phyloP scores from a whole-genome alignment of 2,797 vertebrate species.

The Crax fasciolata region DNA sequence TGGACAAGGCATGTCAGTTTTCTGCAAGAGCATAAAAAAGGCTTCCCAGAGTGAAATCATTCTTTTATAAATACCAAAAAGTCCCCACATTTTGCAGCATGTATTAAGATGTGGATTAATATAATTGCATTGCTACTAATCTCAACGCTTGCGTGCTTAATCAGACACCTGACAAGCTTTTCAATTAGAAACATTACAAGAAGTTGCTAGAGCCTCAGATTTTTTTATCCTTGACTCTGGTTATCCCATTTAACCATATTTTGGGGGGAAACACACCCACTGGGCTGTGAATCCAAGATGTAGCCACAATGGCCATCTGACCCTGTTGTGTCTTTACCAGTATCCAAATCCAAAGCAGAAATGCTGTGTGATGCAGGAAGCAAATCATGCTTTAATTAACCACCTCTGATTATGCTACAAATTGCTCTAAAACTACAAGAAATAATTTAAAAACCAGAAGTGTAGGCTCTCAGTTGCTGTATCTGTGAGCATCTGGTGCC shows the following conservation, averaged over 20 bases:
- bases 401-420: not conserved
- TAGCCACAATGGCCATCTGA: not conserved
- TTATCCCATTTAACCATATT: not conserved
- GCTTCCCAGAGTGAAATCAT: not conserved
- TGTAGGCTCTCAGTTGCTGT: not conserved
- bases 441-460: conserved; percentile 4
- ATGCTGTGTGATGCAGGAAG: not conserved
- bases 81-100: not conserved
- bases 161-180: not conserved
- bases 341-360: not conserved
- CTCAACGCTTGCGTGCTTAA: not conserved
- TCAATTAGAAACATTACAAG: not conserved
- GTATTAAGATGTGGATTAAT: not conserved
- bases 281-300: not conserved
- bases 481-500: conserved; percentile 30
- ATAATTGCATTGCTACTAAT: not conserved
- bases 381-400: not conserved
- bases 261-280: not conserved
- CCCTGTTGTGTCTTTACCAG: not conserved
- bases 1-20: not conserved
- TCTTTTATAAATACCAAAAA: not conserved
- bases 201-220: not conserved
- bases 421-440: not conserved
- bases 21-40: not conserved
- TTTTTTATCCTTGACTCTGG: not conserved